Evolutionary conservation across 2,888 invertebrate genomes (phyloP).

Genomic region (Shargacucullia verbasci): DNA sequence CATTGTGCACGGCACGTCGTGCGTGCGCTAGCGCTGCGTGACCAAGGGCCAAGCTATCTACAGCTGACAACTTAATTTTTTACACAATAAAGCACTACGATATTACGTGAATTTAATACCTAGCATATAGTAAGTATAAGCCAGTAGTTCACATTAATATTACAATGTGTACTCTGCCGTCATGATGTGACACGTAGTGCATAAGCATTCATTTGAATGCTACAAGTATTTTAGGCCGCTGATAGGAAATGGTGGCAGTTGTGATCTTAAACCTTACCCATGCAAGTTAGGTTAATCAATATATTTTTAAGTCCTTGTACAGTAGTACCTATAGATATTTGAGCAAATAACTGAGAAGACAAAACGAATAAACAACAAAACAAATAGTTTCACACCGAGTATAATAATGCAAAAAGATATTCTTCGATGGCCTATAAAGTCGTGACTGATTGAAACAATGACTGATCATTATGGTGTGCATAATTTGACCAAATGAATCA

Average conservation of each 20-base stretch:
- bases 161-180: no score
- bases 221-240: no score
- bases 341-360: slow-evolving; percentile 11
- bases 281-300: no score
- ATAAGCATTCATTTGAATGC: no score
- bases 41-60: slow-evolving; percentile 49
- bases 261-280: no score
- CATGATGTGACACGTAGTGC: no score
- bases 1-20: slow-evolving; percentile 67
- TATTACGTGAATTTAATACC: not conserved
- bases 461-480: slow-evolving; percentile 39
- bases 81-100: slow-evolving; percentile 23
- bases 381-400: slow-evolving; percentile 25
- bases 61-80: slow-evolving; percentile 46
- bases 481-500: slow-evolving; percentile 52
- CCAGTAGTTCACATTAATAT: no score
- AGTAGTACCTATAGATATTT: no score
- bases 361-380: slow-evolving; percentile 30
- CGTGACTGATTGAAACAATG: slow-evolving; percentile 62
- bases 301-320: no score
- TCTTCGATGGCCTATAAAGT: slow-evolving; percentile 43
- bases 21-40: slow-evolving; percentile 66
- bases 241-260: no score
- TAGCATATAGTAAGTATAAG: no score
- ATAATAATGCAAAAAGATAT: slow-evolving; percentile 35